These are phyloP conservation scores for Peribatodes rhomboidaria DNA, from an alignment of 2,888 invertebrate species.

Conservation along the genomic window DNA sequence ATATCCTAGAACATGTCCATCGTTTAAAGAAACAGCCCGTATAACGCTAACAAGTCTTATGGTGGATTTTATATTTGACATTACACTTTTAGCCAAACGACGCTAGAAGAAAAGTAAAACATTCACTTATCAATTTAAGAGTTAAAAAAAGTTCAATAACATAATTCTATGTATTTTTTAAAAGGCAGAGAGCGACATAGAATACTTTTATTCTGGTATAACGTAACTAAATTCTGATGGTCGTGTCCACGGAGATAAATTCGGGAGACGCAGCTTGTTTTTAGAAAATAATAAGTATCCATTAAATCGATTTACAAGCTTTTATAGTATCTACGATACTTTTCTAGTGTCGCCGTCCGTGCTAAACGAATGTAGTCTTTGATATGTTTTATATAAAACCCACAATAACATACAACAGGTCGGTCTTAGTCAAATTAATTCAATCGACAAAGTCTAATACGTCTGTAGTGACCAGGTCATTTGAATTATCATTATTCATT, in stretches of 20 bases:
- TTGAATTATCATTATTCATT: slow-evolving; percentile 45
- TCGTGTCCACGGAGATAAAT: too few species aligned
- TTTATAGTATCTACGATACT: too few species aligned
- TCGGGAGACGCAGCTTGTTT: too few species aligned
- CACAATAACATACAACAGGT: slow-evolving; percentile 56
- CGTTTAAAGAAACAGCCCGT: too few species aligned
- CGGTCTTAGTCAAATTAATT: slow-evolving; percentile 43
- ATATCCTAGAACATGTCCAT: too few species aligned
- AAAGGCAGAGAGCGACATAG: too few species aligned
- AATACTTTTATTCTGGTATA: too few species aligned
- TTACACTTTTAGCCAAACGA: not conserved
- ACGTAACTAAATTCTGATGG: too few species aligned
- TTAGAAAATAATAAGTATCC: too few species aligned
- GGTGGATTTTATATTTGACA: slow-evolving; percentile 56
- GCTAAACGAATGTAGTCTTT: not conserved
- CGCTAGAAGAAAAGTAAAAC: not conserved
- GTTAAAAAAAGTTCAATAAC: not conserved
- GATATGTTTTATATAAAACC: slow-evolving; percentile 54
- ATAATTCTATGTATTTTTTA: too few species aligned
- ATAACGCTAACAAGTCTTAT: slow-evolving; percentile 65
- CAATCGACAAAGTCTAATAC: slow-evolving; percentile 38
- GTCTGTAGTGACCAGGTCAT: slow-evolving; percentile 36
- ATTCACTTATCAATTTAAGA: not conserved
- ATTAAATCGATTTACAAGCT: too few species aligned
- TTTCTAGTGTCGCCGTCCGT: too few species aligned